Base-by-base conservation (phyloP, 2,113 vertebrate genomes). In the Microtus pennsylvanicus region DNA sequence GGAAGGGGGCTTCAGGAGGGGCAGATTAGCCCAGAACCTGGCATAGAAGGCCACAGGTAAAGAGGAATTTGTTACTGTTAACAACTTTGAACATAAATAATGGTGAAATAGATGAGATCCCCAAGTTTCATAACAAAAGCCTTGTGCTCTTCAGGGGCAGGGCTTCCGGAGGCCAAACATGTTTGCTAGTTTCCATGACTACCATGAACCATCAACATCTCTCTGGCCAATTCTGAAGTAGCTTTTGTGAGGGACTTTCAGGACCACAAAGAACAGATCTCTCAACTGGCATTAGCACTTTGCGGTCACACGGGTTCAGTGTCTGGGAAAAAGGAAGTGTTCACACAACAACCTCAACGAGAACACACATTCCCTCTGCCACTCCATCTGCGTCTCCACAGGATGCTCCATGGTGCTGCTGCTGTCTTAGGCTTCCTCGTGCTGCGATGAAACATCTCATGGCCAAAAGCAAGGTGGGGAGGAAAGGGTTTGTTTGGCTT, bases 111-210 rank as follows among this genome's bases (percentile, higher is more conserved):
- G 75, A 67, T 30, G 38, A 90, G 89, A 52, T 78, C 90, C 86
- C 80, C 42, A 69, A 94, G 90, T 96, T 93, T 94, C 94, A 65
- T 74, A 94, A 95, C 81, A 58, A 93, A 97, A 92, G 77, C 61
- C 81, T 85, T 85, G 35, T 76, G 81, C 61, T 90, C 35, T 76
- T 95, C 45, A 67, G 50, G 94, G 89, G 83, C 55, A 91, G 78
- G 75, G 75, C 93, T 87, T 92, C 77, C 80, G 3, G 89, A 95
- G 91, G 82, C 72, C 92, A 94, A 82, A 94, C 67, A 65, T 95
- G 89, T 96, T 97, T 97, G 91, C 83, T 87, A 86, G 96, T 96
- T 94, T 78, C 96, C 82, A 42, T 91, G 58, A 94, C 77, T 96
- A 97, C 94, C 24, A 3, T 0, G 28, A 89, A 35, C 75, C 13